These are phyloP conservation scores for Dallia pectoralis DNA, from an alignment of 2,797 vertebrate genomes.

Conservation along the genomic window DNA sequence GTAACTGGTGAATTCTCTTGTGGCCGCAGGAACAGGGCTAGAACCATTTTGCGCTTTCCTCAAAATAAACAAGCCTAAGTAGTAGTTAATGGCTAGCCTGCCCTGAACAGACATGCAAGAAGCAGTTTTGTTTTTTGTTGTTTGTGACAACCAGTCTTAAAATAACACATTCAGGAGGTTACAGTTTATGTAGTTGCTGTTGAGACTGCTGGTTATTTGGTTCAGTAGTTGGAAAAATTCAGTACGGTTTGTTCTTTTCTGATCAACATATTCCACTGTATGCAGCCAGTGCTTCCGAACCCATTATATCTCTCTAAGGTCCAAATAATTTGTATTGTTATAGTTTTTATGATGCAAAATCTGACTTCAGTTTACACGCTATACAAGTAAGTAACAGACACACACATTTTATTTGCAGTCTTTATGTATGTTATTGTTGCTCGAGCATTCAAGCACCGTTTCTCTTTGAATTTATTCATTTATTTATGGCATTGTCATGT, in stretches of 20 bases:
- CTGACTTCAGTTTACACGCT: neutral
- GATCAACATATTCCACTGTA: too few species aligned
- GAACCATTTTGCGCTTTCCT: conserved; percentile 19
- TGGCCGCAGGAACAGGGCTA: conserved; percentile 17
- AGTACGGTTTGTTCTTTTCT: too few species aligned
- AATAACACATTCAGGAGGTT: neutral
- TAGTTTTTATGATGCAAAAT: neutral
- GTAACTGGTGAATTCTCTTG: conserved; percentile 24
- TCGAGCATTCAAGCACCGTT: neutral
- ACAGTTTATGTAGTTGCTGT: neutral
- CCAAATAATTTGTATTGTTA: too few species aligned
- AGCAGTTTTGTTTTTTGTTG: neutral
- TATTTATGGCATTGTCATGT: neutral
- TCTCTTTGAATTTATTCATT: neutral
- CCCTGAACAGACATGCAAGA: conserved; percentile 1
- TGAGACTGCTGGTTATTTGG: neutral
- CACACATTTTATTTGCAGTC: neutral
- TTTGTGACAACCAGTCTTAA: neutral
- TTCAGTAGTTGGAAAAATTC: neutral
- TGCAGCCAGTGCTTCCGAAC: too few species aligned
- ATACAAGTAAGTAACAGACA: neutral
- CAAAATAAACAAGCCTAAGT: conserved; percentile 13
- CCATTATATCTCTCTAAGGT: too few species aligned
- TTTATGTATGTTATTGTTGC: neutral
- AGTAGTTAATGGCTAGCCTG: neutral